Evolutionary conservation across 2,113 vertebrate genomes (phyloP).

Genomic region (Xiphophorus couchianus): DNA sequence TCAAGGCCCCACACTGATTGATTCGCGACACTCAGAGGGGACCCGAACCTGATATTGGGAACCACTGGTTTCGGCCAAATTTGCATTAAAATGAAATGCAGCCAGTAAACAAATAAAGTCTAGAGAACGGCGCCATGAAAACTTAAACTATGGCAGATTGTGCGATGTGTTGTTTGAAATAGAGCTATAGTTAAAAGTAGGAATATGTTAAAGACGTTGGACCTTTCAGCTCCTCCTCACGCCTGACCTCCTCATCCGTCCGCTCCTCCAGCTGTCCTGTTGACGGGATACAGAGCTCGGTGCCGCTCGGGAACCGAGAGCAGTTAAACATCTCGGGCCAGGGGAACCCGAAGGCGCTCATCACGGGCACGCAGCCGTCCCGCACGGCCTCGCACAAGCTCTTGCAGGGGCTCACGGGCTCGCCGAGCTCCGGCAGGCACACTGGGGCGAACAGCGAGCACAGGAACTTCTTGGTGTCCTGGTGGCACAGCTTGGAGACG

Average conservation of each 20-base stretch:
- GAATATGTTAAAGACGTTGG: neutral
- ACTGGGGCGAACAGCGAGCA: conserved; percentile 86
- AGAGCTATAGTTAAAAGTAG: neutral
- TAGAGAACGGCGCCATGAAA: too few species aligned
- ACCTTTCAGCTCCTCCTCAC: conserved; percentile 70
- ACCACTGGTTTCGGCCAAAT: neutral
- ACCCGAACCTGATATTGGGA: neutral
- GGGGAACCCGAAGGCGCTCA: conserved; percentile 85
- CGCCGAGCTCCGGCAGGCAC: conserved; percentile 74
- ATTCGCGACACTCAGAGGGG: neutral
- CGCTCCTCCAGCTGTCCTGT: conserved; percentile 46
- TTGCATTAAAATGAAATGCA: neutral
- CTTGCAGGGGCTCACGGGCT: conserved; percentile 78
- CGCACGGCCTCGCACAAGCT: conserved; percentile 80
- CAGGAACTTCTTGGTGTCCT: conserved; percentile 83
- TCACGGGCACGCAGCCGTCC: conserved; percentile 82
- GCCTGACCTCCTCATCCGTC: conserved; percentile 41
- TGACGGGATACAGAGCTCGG: conserved; percentile 80
- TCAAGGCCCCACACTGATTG: neutral
- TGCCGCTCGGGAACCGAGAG: conserved; percentile 77
- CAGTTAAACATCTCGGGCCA: conserved; percentile 87
- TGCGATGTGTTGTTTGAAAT: neutral
- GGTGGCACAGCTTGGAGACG: conserved; percentile 81
- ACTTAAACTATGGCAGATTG: too few species aligned
- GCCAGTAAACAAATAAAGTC: neutral